Evolutionary conservation across 2,797 vertebrate species (phyloP).

Genomic region (Pyrocephalus nanus): DNA sequence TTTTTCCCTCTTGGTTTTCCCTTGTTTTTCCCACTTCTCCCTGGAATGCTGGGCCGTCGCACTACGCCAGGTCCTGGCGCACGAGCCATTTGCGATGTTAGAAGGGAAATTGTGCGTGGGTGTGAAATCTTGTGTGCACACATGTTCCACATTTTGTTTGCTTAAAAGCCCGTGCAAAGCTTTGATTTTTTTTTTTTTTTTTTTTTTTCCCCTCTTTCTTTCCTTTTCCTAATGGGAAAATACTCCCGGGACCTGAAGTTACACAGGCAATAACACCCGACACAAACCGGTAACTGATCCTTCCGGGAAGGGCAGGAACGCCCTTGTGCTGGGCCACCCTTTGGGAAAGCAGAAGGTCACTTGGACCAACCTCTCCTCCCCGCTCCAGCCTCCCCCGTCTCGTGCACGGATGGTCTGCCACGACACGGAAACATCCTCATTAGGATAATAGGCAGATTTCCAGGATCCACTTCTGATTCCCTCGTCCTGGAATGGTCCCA

Average conservation of each 20-base stretch:
- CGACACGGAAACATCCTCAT: constrained; percentile 50
- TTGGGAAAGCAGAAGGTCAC: constrained; percentile 19
- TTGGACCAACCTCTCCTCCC: background rate
- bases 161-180: constrained; percentile 57
- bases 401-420: background rate
- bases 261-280: background rate
- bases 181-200: background rate
- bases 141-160: constrained; percentile 65
- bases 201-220: too few species aligned
- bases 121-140: constrained; percentile 62
- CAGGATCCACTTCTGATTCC: constrained; percentile 63
- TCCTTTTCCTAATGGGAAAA: constrained; percentile 18
- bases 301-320: background rate
- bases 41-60: background rate
- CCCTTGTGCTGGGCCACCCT: background rate
- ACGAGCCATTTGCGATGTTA: constrained; percentile 23
- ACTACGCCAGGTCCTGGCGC: background rate
- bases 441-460: constrained; percentile 63
- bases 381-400: background rate
- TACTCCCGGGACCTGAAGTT: constrained; percentile 17
- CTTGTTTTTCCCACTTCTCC: background rate
- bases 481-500: constrained; percentile 57
- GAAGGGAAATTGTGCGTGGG: constrained; percentile 56
- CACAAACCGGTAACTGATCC: background rate
- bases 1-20: background rate